Conservation (phyloP, 2,888 invertebrate species). For the Harpalus rubripes region DNA sequence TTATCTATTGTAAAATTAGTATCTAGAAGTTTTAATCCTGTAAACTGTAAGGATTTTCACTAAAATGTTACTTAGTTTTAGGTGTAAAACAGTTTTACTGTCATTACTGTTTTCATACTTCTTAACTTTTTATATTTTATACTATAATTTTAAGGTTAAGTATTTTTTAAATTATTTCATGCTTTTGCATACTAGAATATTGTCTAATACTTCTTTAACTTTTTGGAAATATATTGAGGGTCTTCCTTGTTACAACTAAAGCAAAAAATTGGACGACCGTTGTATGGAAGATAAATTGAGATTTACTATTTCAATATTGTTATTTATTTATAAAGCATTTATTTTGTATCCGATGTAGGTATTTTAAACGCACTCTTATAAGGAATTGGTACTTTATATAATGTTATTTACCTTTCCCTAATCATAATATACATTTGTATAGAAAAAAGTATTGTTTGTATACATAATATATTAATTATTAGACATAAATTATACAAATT, state of each 20-base stretch:
- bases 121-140: slow-evolving; percentile 35
- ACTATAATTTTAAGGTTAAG: slow-evolving; percentile 4
- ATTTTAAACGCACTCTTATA: slow-evolving; percentile 63
- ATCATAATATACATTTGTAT: slow-evolving; percentile 64
- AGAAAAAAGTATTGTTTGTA: slow-evolving; percentile 62
- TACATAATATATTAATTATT: slow-evolving; percentile 56
- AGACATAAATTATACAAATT: slow-evolving; percentile 64
- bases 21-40: slow-evolving; percentile 60
- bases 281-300: slow-evolving; percentile 58
- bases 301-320: slow-evolving; percentile 51
- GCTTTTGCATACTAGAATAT: slow-evolving; percentile 20
- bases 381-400: slow-evolving; percentile 64
- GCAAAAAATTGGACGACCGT: slow-evolving; percentile 56
- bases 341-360: slow-evolving; percentile 55
- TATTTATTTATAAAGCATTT: slow-evolving; percentile 48
- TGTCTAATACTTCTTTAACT: slow-evolving; percentile 23
- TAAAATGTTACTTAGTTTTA: slow-evolving; percentile 63
- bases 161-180: slow-evolving; percentile 8
- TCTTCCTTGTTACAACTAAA: slow-evolving; percentile 66
- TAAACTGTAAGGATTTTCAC: slow-evolving; percentile 60
- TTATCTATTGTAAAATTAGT: slow-evolving; percentile 56
- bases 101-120: slow-evolving; percentile 45
- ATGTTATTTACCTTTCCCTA: slow-evolving; percentile 59
- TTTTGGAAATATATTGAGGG: slow-evolving; percentile 30
- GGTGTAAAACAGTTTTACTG: slow-evolving; percentile 56